These are phyloP conservation scores for Orycteropus afer DNA, from an alignment of 2,113 vertebrate species.

Conservation along the genomic window DNA sequence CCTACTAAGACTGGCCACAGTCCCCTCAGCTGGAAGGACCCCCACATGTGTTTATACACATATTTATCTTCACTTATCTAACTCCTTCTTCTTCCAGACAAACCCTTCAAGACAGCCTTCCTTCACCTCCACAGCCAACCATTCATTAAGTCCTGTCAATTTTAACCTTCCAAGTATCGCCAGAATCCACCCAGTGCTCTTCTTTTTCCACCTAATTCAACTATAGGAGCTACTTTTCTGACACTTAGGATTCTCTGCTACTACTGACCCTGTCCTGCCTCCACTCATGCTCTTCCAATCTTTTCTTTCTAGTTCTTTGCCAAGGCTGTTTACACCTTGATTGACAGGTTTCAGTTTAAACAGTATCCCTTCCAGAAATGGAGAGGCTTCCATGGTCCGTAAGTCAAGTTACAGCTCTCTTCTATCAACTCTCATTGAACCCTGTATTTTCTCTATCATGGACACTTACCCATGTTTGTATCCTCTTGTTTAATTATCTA, in stretches of 20 bases:
- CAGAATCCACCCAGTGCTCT: background rate
- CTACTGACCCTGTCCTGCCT: background rate
- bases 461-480: background rate
- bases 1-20: background rate
- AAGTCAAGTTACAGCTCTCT: background rate
- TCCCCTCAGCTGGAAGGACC: background rate
- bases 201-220: background rate
- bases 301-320: background rate
- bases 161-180: background rate
- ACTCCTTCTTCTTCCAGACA: background rate
- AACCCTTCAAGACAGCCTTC: constrained; percentile 29
- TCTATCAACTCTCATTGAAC: background rate
- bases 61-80: constrained; percentile 9
- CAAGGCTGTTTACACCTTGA: background rate
- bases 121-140: background rate
- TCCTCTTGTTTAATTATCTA: background rate
- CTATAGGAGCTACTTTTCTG: background rate
- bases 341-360: constrained; percentile 5
- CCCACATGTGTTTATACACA: background rate
- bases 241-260: background rate
- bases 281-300: background rate
- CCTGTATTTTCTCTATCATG: background rate
- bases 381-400: background rate
- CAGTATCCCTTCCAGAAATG: background rate
- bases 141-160: background rate